Conservation (phyloP, 2,113 vertebrate genomes). For the Haemorhous mexicanus region DNA sequence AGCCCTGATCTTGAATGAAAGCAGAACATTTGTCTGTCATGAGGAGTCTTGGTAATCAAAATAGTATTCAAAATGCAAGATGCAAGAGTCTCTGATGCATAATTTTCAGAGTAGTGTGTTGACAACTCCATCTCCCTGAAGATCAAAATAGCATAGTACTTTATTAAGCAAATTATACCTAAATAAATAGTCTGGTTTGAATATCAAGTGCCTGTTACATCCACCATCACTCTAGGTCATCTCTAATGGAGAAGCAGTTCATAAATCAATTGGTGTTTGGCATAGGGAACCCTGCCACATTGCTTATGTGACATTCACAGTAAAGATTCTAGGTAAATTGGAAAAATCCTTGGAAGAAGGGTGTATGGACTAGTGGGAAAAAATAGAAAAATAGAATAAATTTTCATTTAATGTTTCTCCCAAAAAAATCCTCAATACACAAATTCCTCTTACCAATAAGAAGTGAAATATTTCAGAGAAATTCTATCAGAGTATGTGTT, state of each 20-base stretch:
- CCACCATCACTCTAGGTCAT: background rate
- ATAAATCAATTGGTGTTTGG: slow-evolving; percentile 2
- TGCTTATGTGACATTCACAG: background rate
- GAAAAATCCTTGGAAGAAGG: background rate
- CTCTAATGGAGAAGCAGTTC: background rate
- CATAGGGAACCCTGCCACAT: background rate
- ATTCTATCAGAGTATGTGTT: background rate
- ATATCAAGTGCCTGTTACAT: background rate
- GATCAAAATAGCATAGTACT: background rate
- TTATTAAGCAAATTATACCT: slow-evolving; percentile 32
- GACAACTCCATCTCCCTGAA: background rate
- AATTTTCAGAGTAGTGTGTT: background rate
- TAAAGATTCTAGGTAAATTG: background rate
- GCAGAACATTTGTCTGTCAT: background rate
- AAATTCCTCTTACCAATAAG: background rate
- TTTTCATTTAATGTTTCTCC: background rate
- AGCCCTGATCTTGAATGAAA: background rate
- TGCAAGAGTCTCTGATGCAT: background rate
- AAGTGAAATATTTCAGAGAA: background rate
- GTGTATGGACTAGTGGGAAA: background rate
- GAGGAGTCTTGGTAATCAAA: background rate
- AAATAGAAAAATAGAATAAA: background rate
- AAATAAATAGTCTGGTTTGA: background rate
- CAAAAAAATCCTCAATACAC: rapidly evolving
- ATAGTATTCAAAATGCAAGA: background rate